A percentile compares a stretch with the other conserved stretches of the same genome.
These are phyloP conservation scores for Thysanoteuthis rhombus DNA, from an alignment of 2,888 invertebrate genomes.

Conservation along the genomic window DNA sequence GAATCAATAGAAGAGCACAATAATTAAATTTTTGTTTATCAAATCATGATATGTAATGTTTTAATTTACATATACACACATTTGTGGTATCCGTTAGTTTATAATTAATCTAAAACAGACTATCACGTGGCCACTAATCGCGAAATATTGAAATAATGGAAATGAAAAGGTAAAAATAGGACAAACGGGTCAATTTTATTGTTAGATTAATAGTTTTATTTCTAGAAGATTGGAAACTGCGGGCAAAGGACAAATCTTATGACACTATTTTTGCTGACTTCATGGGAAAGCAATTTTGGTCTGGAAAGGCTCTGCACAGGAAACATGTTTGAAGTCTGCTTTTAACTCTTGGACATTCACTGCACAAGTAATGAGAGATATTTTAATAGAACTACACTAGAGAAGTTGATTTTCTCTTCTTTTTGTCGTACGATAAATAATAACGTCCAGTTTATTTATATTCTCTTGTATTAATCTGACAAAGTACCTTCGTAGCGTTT, in stretches of 20 bases:
- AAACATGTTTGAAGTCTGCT: not conserved
- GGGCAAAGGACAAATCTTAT: not conserved
- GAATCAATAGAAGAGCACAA: too few relatives aligned
- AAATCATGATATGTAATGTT: too few relatives aligned
- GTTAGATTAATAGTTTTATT: not conserved
- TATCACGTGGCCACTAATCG: not conserved
- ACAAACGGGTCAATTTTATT: not conserved
- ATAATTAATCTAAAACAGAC: too few relatives aligned
- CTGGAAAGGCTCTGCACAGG: not conserved
- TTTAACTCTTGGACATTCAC: not conserved
- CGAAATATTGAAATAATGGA: not conserved
- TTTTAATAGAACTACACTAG: not conserved
- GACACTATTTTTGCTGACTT: not conserved
- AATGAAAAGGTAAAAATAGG: not conserved
- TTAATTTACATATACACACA: too few relatives aligned
- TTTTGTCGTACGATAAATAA: not conserved
- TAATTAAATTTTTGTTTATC: too few relatives aligned
- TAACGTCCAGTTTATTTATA: constrained; percentile 12
- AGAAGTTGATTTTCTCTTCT: not conserved
- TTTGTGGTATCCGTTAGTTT: too few relatives aligned
- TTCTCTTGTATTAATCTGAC: not conserved
- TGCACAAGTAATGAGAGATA: not conserved
- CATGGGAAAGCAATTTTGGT: not conserved
- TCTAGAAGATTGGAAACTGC: not conserved
- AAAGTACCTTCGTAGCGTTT: not conserved